These are phyloP conservation scores for Batillaria attramentaria DNA, from an alignment of 1,140 invertebrate genomes.

Conservation along the genomic window DNA sequence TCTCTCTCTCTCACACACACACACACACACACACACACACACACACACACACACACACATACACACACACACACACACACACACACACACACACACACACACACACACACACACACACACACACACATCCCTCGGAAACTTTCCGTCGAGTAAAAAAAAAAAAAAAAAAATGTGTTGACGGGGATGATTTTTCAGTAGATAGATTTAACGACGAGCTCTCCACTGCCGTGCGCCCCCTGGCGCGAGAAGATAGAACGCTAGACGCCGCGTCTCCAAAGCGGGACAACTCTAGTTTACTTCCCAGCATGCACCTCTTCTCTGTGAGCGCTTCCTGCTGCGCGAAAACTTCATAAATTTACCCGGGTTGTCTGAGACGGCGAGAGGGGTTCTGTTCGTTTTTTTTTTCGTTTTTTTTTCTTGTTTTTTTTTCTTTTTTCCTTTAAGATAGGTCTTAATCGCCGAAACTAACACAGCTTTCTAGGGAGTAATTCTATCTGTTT, in stretches of 20 bases:
- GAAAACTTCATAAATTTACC: slow-evolving; percentile 31
- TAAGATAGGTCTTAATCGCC: too few species aligned
- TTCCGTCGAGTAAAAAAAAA: not conserved
- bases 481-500: slow-evolving; percentile 10
- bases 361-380: not conserved
- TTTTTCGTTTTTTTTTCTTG: not conserved
- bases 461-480: too few species aligned
- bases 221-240: slow-evolving; percentile 19
- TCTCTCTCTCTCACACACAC: not conserved
- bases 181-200: slow-evolving; percentile 31
- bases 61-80: not conserved
- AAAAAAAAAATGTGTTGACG: slow-evolving; percentile 12
- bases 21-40: not conserved
- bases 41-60: not conserved
- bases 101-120: not conserved
- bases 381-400: not conserved
- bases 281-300: slow-evolving; percentile 35
- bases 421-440: too few species aligned
- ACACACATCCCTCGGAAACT: not conserved
- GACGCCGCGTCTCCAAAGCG: slow-evolving; percentile 32
- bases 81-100: not conserved
- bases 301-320: slow-evolving; percentile 24
- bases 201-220: slow-evolving; percentile 29
- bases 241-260: slow-evolving; percentile 15
- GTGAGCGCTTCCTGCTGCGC: slow-evolving; percentile 19